A percentile compares a stretch with the other conserved stretches of the same genome.
phyloP scores from a whole-genome alignment of 1,140 invertebrate species.

The Globodera ellingtonae region DNA sequence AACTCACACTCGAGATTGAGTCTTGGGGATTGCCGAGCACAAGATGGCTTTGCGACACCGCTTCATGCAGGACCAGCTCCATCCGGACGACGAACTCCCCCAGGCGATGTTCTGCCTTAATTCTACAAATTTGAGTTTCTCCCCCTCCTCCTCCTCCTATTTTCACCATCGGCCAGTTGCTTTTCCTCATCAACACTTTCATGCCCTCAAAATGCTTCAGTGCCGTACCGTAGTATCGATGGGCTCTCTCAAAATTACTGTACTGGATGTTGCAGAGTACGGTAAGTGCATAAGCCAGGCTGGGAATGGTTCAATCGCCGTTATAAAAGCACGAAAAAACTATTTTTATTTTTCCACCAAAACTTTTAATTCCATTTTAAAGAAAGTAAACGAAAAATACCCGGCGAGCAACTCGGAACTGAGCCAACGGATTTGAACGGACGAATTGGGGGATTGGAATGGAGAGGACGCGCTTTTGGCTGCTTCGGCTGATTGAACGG shows the following conservation, averaged over 20 bases:
- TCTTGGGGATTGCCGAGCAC: slow-evolving; percentile 43
- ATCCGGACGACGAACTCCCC: slow-evolving; percentile 32
- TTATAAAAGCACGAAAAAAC: not conserved
- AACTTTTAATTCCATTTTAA: too few species aligned
- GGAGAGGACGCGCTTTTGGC: slow-evolving; percentile 20
- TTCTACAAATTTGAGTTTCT: not conserved
- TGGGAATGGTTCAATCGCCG: not conserved
- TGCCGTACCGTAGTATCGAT: slow-evolving; percentile 44
- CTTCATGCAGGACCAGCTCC: slow-evolving; percentile 46
- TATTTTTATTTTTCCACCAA: not conserved
- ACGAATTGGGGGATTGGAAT: slow-evolving; percentile 7
- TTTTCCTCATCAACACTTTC: slow-evolving; percentile 36
- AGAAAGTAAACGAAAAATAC: not conserved
- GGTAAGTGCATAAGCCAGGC: slow-evolving; percentile 46
- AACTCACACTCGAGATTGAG: slow-evolving; percentile 41
- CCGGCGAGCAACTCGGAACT: slow-evolving; percentile 47
- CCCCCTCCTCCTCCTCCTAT: too few species aligned
- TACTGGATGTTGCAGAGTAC: slow-evolving; percentile 50
- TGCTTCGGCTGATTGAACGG: slow-evolving; percentile 48
- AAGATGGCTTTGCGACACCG: slow-evolving; percentile 44
- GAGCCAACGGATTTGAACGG: slow-evolving; percentile 38
- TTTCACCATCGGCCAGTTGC: slow-evolving; percentile 42
- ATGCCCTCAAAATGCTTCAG: slow-evolving; percentile 50
- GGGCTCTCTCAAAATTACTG: slow-evolving; percentile 44
- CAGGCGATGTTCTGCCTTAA: slow-evolving; percentile 5